Conservation (phyloP, 2,888 invertebrate genomes). For the Pyrrhia umbra region DNA sequence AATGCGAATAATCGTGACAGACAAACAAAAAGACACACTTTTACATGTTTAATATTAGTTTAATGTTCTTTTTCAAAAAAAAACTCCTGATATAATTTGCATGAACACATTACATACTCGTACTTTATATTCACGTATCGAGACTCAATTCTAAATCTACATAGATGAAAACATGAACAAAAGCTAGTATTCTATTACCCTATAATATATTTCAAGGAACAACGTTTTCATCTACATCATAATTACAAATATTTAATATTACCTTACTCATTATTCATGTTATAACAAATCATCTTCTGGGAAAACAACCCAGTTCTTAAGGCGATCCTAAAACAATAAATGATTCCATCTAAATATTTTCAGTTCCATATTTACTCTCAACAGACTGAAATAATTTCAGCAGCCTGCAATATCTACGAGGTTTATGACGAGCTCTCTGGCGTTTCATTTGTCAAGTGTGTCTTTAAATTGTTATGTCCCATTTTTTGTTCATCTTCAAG, state of each 20-base stretch:
- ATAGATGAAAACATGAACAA: too few relatives aligned
- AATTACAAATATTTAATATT: conserved; percentile 15
- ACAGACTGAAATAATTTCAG: conserved; percentile 32
- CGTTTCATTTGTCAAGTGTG: conserved; percentile 55
- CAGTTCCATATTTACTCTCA: conserved; percentile 22
- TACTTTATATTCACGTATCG: too few relatives aligned
- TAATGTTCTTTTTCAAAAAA: too few relatives aligned
- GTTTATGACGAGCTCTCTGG: conserved; percentile 43
- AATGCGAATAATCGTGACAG: too few relatives aligned
- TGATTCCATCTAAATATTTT: conserved; percentile 17
- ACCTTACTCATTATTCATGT: conserved; percentile 4
- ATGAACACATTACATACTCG: too few relatives aligned
- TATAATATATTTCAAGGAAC: too few relatives aligned
- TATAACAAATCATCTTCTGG: conserved; percentile 16
- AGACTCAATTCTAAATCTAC: too few relatives aligned
- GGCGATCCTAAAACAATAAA: conserved; percentile 6
- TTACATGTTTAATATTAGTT: too few relatives aligned
- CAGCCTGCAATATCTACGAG: conserved; percentile 28
- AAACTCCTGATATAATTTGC: too few relatives aligned
- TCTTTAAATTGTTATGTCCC: conserved; percentile 35
- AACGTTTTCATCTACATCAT: too few relatives aligned
- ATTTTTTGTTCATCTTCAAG: conserved; percentile 16
- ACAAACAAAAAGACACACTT: too few relatives aligned
- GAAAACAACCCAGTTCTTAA: conserved; percentile 15
- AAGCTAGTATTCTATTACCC: too few relatives aligned